These are phyloP conservation scores for Microcebus jonahi DNA, from an alignment of 2,113 vertebrate species.

Conservation along the genomic window DNA sequence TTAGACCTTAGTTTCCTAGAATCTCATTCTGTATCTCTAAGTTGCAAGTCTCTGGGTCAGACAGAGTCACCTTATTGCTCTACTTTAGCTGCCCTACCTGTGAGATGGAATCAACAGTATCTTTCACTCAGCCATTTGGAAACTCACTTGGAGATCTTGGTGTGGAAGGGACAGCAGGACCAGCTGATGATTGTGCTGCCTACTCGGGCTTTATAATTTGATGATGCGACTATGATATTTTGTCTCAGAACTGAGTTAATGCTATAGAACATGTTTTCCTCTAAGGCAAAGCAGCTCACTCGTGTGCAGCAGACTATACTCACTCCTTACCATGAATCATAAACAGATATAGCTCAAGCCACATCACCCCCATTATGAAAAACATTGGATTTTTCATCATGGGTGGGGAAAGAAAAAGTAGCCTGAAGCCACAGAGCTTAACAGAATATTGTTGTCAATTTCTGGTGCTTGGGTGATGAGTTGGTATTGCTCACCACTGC, in stretches of 20 bases:
- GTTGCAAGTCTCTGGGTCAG: not conserved
- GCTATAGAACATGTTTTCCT: conserved; percentile 51
- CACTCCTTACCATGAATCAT: conserved; percentile 49
- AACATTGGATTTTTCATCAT: conserved; percentile 61
- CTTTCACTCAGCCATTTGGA: not conserved
- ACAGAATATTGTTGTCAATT: conserved; percentile 60
- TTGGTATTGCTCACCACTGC: conserved; percentile 58
- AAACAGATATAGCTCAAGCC: conserved; percentile 62
- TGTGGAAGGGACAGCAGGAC: not conserved
- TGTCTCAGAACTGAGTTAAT: conserved; percentile 33
- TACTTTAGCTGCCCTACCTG: not conserved
- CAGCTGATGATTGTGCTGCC: not conserved
- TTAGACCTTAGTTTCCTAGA: not conserved
- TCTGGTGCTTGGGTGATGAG: conserved; percentile 49
- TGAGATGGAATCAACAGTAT: not conserved
- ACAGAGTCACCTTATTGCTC: not conserved
- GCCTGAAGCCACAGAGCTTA: conserved; percentile 37
- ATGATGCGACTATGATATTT: not conserved
- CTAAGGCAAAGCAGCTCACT: conserved; percentile 12
- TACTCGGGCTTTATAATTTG: not conserved
- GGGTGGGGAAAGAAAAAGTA: conserved; percentile 61
- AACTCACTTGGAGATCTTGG: not conserved
- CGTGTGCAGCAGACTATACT: conserved; percentile 14
- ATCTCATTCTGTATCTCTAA: not conserved
- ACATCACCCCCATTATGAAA: conserved; percentile 54